Evolutionary conservation across 1,140 invertebrate genomes (phyloP).

Genomic region (Cepaea nemoralis): DNA sequence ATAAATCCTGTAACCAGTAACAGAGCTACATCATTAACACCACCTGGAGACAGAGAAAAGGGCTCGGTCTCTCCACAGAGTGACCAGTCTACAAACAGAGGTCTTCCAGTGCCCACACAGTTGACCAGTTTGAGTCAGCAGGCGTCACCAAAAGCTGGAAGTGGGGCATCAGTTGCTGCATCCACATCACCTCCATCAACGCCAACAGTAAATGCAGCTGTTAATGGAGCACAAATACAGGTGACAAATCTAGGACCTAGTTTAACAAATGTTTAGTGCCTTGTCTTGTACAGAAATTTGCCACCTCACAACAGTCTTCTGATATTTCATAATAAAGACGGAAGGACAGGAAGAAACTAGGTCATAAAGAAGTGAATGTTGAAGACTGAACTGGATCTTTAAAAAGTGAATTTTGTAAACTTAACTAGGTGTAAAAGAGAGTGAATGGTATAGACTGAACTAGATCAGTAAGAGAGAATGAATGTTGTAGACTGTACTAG

Average conservation of each 20-base stretch:
- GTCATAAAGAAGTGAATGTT: no score
- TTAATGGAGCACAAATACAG: constrained; percentile 8
- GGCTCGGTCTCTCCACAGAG: constrained; percentile 6
- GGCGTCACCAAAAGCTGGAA: constrained; percentile 14
- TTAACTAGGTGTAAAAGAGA: no score
- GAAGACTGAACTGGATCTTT: no score
- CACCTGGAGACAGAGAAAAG: constrained; percentile 26
- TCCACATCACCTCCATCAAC: constrained; percentile 2
- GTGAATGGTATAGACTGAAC: no score
- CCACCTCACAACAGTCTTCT: no score
- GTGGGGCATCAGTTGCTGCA: constrained; percentile 1
- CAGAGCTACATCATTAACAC: constrained; percentile 15
- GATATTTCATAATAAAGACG: no score
- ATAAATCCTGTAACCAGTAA: constrained; percentile 3
- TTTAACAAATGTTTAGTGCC: no score
- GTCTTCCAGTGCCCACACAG: constrained; percentile 39
- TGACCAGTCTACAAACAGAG: constrained; percentile 14
- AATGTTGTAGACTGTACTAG: no score
- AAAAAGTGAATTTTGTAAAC: no score
- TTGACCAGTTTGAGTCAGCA: background rate
- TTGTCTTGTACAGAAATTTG: no score
- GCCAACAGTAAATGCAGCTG: background rate
- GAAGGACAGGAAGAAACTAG: no score
- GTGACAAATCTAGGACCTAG: constrained; percentile 16
- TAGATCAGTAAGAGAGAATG: no score